Base-by-base conservation (phyloP, 2,888 invertebrate species). In the Fissipunctia ypsillon region DNA sequence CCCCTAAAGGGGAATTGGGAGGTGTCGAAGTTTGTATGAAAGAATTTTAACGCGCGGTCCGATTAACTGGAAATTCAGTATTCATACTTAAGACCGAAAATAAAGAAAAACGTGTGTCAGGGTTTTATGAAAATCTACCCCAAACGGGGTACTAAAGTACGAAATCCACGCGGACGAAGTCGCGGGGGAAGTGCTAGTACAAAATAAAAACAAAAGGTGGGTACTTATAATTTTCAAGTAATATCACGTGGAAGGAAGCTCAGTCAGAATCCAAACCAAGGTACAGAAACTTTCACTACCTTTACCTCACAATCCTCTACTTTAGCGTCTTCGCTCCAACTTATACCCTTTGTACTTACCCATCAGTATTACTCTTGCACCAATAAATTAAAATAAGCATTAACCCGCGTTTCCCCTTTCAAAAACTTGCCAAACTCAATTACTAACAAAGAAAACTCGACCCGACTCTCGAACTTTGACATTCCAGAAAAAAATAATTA, bases 381-480 rank as follows among this genome's bases (percentile, higher is more conserved):
- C 83, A 85, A 87, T 87, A 86, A 86, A 87, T 84, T 84, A 76
- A 83, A 87, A 83, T 81, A 87, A 81, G 73, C 79, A 83, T 84
- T 81, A 84, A 84, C 87, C 85, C 83, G 66, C 83, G 77, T 69
- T 87, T 87, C 88, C 90, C 90, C 90, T 88, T 91, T 88, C 76
- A 73, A 72, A 83, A 88, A 87, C 88, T 89, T 84, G 73, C 80
- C 78, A 79, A 91, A 91, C 92, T 92, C 90, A 91, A 92, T 92
- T 92, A 92, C 84, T 78, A 85, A 90, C 92, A 91, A 92, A 90
- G 90, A 87, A 88, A 90, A 90, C 84, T 90, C 88, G 76, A 84
- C 67, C 83, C 78, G 82, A 87, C 86, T 87, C 82, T 54, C 82
- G 86, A 89, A 89, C 88, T 89, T 89, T 86, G 86, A 84, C 77